Base-by-base conservation (phyloP, 2,797 vertebrate species). In the Schizopygopsis malacanthus region DNA sequence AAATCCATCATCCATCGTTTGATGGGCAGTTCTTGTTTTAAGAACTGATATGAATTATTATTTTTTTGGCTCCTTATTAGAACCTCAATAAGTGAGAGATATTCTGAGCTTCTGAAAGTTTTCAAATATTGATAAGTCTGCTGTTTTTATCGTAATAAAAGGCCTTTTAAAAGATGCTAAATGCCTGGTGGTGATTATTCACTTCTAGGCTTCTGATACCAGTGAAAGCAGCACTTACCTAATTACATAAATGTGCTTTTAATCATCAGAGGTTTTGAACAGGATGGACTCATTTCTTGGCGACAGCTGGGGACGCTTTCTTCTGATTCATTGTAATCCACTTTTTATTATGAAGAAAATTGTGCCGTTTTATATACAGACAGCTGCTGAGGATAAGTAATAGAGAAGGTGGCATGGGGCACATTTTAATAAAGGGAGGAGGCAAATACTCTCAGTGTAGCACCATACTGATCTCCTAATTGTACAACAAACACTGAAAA, bases 301-400 rank as follows among this genome's bases (percentile, higher is more conserved):
- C 96, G 97, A 97, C 98, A 99, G 98, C 98, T 99, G 98, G 97
- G 91, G 96, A 96, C 93, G 94, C 95, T 96, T 97, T 94, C 96
- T 94, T 95, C 93, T 96, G 97, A 98, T 97, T 98, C 97, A 95
- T 95, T 92, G 95, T 99, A 99, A 99, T 99, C 98, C 98, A 98
- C 94, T 98, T 99, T 99, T 99, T 98, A 99, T 99, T 99, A 98
- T 99, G 96, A 96, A 97, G 96, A 96, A 97, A 97, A 95, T 96
- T 96, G 95, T 94, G 95, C 93, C 90, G 95, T 96, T 97, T 96
- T 94, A 95, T 94, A 93, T 94, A 95, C 96, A 92, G 94, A 95
- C 93, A 96, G 97, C 82, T 87, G 82, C 82, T 69, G 75, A 85
- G 82, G 61, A 76, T 52, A 50, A 41, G 76, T 80, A 81, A 79